Conservation (phyloP, 1,140 invertebrate genomes). For the Drosophila melanogaster region DNA sequence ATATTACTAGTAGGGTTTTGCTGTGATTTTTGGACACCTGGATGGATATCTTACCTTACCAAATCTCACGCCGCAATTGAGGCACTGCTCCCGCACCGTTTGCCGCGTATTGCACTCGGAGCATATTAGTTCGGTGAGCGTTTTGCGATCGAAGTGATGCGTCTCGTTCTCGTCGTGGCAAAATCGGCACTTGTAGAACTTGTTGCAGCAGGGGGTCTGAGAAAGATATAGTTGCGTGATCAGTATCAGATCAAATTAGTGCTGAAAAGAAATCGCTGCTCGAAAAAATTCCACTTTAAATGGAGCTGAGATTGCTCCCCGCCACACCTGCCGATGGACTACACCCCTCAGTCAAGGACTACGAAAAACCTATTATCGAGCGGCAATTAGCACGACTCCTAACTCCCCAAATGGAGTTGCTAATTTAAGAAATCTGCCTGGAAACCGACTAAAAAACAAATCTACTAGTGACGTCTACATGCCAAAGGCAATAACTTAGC, state of each 20-base stretch:
- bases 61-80: slow-evolving; percentile 90
- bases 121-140: slow-evolving; percentile 92
- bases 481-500: slow-evolving; percentile 45
- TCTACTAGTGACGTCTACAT: slow-evolving; percentile 16
- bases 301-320: not conserved
- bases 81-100: slow-evolving; percentile 91
- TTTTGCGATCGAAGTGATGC: slow-evolving; percentile 92
- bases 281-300: not conserved
- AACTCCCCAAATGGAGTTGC: slow-evolving; percentile 38
- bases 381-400: slow-evolving; percentile 28
- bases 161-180: slow-evolving; percentile 95
- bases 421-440: slow-evolving; percentile 45
- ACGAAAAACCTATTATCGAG: slow-evolving; percentile 2
- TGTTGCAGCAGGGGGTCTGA: slow-evolving; percentile 94
- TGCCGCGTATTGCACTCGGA: slow-evolving; percentile 92
- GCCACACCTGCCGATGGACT: not conserved
- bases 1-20: not conserved
- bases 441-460: slow-evolving; percentile 16
- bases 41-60: slow-evolving; percentile 86
- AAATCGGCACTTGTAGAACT: slow-evolving; percentile 94
- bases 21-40: not conserved
- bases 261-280: not conserved
- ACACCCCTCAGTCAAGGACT: slow-evolving; percentile 29
- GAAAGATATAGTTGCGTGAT: not conserved
- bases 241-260: slow-evolving; percentile 35